Evolutionary conservation across 2,888 invertebrate genomes (phyloP).

Genomic region (Cephus pygmeus): DNA sequence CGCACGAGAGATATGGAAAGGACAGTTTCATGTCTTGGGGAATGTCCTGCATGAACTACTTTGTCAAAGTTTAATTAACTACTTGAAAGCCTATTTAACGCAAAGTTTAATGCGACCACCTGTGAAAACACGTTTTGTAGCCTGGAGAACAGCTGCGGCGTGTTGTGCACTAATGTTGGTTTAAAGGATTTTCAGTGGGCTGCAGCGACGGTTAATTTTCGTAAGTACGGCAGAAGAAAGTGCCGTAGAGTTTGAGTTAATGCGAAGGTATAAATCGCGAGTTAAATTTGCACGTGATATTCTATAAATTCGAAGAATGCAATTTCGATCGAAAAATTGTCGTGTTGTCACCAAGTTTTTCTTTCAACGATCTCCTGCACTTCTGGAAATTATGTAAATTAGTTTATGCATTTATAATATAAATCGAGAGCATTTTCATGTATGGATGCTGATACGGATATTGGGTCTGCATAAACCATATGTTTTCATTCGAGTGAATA

Average conservation of each 20-base stretch:
- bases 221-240: background rate
- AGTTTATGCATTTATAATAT: conserved; percentile 27
- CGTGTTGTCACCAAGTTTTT: background rate
- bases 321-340: background rate
- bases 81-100: background rate
- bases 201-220: background rate
- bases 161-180: background rate
- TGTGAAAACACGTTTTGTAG: background rate
- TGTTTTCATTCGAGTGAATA: background rate
- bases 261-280: background rate
- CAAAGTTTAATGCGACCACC: background rate
- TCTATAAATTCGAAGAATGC: background rate
- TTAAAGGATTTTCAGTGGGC: background rate
- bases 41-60: background rate
- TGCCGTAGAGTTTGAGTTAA: background rate
- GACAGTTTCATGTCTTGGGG: background rate
- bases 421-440: background rate
- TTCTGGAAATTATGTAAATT: conserved; percentile 24
- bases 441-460: background rate
- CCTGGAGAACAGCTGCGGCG: background rate
- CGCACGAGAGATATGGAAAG: background rate
- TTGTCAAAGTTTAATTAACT: background rate
- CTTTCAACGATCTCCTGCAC: background rate
- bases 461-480: background rate
- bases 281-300: background rate